These are phyloP conservation scores for Cervus canadensis DNA, from an alignment of 2,113 vertebrate genomes.

Conservation along the genomic window DNA sequence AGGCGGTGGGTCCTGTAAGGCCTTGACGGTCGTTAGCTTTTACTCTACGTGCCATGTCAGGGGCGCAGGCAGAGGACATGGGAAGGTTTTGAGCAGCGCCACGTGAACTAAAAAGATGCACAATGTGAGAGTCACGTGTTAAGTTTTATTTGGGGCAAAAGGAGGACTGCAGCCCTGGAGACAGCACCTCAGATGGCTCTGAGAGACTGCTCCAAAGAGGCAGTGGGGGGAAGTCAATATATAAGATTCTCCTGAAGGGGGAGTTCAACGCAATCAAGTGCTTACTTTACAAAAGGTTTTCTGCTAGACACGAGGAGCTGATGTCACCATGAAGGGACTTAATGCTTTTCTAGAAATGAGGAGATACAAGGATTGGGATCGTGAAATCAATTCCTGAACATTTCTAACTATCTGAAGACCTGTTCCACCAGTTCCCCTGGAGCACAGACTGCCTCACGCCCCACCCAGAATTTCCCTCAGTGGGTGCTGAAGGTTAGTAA, in stretches of 20 bases:
- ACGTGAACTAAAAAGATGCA: not conserved
- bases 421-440: not conserved
- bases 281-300: not conserved
- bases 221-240: not conserved
- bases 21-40: not conserved
- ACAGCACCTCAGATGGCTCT: not conserved
- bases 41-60: not conserved
- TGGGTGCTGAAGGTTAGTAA: not conserved
- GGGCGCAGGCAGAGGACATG: too few species aligned
- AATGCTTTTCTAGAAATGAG: not conserved
- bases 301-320: not conserved
- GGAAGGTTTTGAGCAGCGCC: not conserved
- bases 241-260: not conserved
- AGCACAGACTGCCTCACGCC: not conserved
- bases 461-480: not conserved
- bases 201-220: not conserved
- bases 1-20: rapidly evolving
- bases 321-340: not conserved
- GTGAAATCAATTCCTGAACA: not conserved
- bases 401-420: not conserved
- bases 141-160: not conserved
- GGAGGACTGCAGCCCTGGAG: not conserved
- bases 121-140: not conserved
- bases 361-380: not conserved
- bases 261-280: not conserved